A percentile compares a stretch with the other conserved stretches of the same genome.
Evolutionary conservation across 2,888 invertebrate genomes (phyloP).

Genomic region (Encarsia formosa): DNA sequence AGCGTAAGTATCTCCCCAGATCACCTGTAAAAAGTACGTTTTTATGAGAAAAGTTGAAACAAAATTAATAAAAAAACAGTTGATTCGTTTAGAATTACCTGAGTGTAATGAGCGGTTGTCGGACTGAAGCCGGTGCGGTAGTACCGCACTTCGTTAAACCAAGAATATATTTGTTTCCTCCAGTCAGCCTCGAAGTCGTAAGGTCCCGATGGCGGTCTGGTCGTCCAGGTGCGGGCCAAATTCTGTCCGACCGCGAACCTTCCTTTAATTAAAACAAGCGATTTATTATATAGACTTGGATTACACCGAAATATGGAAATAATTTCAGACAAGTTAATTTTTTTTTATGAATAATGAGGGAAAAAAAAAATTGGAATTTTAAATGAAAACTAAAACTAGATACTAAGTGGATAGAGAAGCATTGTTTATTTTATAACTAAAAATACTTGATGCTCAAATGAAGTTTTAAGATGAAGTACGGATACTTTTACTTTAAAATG

Average conservation of each 20-base stretch:
- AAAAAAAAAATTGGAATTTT: too few relatives aligned
- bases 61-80: neutral
- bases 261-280: slow-evolving; percentile 48
- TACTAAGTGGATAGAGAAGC: too few relatives aligned
- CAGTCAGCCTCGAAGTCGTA: slow-evolving; percentile 68
- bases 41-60: too few relatives aligned
- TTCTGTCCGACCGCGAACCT: slow-evolving; percentile 84
- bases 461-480: too few relatives aligned
- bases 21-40: too few relatives aligned
- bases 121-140: slow-evolving; percentile 59
- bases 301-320: neutral
- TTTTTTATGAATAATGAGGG: too few relatives aligned
- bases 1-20: slow-evolving; percentile 81
- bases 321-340: neutral
- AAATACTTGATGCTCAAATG: too few relatives aligned
- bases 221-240: slow-evolving; percentile 78
- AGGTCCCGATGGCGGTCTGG: slow-evolving; percentile 58
- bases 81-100: slow-evolving; percentile 57
- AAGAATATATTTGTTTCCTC: slow-evolving; percentile 69
- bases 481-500: too few relatives aligned
- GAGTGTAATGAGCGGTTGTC: slow-evolving; percentile 79
- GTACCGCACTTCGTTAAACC: slow-evolving; percentile 75
- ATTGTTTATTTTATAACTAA: too few relatives aligned
- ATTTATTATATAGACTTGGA: neutral
- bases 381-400: too few relatives aligned